Conservation (phyloP, 2,888 invertebrate species). For the Diarsia rubi region DNA sequence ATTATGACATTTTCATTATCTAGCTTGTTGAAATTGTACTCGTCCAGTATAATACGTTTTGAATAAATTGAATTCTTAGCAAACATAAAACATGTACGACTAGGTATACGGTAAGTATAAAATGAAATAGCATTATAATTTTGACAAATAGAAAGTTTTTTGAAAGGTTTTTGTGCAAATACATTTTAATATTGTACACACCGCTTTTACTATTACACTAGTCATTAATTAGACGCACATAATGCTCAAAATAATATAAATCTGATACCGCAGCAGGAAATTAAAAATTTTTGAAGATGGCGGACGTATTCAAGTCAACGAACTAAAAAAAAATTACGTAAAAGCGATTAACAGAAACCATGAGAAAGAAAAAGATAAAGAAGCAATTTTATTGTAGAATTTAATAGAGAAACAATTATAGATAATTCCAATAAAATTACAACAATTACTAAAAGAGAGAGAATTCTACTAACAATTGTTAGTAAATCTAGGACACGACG, state of each 20-base stretch:
- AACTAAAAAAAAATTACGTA: background rate
- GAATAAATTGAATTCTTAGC: background rate
- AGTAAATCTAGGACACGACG: conserved; percentile 52
- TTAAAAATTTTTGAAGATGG: background rate
- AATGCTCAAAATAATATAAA: background rate
- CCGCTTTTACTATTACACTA: conserved; percentile 19
- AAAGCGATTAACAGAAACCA: conserved; percentile 1
- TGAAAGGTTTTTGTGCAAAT: background rate
- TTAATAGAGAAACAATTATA: conserved; percentile 60
- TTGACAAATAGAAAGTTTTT: conserved; percentile 29
- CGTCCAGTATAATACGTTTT: background rate
- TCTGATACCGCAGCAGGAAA: background rate
- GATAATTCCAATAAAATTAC: conserved; percentile 59
- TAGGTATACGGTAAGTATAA: no score
- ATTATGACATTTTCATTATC: background rate
- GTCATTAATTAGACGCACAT: conserved; percentile 24
- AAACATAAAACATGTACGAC: background rate
- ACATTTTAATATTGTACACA: conserved; percentile 3
- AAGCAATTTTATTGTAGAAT: conserved; percentile 25
- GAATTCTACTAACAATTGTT: conserved; percentile 56
- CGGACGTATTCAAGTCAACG: background rate
- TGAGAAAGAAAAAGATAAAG: conserved; percentile 37
- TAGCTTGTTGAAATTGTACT: background rate
- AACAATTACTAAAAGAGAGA: conserved; percentile 56
- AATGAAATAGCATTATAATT: conserved; percentile 1